Conservation (phyloP, 53 echinoderm and acorn worm genomes). For the Mesocentrotus franciscanus region DNA sequence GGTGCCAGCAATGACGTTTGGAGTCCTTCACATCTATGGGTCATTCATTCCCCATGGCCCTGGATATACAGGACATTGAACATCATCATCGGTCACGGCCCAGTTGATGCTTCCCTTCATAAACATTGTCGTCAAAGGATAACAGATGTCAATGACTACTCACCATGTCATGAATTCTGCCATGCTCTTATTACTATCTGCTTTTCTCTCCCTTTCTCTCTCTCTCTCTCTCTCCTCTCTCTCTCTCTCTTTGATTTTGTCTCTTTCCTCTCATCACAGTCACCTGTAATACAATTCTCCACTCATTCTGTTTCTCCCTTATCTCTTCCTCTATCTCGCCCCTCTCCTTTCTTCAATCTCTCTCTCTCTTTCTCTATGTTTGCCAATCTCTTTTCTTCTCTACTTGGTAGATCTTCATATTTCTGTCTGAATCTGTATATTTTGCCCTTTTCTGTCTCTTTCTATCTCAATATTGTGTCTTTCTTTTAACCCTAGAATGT, state of each 20-base stretch:
- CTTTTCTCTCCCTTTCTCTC: neutral
- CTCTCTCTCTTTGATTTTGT: neutral
- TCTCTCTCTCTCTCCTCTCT: neutral
- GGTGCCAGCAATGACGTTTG: neutral
- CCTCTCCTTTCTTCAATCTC: neutral
- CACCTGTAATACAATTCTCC: neutral
- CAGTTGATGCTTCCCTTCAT: slow-evolving; percentile 7
- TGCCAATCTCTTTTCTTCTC: neutral
- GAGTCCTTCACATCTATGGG: neutral
- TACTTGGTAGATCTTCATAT: neutral
- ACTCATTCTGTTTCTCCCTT: neutral
- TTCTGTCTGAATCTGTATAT: neutral
- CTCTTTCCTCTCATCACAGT: neutral
- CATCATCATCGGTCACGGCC: neutral
- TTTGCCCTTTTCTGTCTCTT: neutral
- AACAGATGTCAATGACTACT: slow-evolving; percentile 34
- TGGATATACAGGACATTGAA: slow-evolving; percentile 33
- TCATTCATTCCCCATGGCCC: neutral
- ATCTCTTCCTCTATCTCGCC: no score
- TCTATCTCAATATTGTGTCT: neutral
- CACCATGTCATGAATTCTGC: neutral
- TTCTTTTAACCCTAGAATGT: neutral
- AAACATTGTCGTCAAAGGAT: slow-evolving; percentile 10
- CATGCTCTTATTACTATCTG: neutral
- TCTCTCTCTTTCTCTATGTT: neutral